phyloP scores from a whole-genome alignment of 2,113 vertebrate species.

The Phrynocephalus versicolor region DNA sequence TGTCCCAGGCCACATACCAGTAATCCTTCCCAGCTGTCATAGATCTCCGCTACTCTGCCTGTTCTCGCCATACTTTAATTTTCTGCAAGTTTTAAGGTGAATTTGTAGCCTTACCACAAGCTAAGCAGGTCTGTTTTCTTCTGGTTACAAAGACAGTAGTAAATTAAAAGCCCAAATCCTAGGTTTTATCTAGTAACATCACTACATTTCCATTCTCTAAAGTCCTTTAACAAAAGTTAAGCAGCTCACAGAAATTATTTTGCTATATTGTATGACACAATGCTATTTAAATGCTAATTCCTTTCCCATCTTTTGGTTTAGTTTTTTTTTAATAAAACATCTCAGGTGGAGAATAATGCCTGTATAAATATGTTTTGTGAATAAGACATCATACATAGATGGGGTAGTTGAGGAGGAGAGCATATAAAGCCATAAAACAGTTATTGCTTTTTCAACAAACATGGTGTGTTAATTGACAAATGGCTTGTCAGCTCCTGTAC shows the following conservation, averaged over 20 bases:
- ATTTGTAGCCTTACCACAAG: constrained; percentile 26
- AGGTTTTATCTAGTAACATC: constrained; percentile 18
- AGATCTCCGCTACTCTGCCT: neutral
- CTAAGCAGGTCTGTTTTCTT: neutral
- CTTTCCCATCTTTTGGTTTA: constrained; percentile 45
- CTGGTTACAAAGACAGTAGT: constrained; percentile 21
- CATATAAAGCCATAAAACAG: constrained; percentile 39
- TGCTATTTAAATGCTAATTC: constrained; percentile 64
- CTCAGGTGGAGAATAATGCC: constrained; percentile 52
- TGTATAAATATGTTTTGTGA: constrained; percentile 59
- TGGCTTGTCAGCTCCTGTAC: constrained; percentile 39
- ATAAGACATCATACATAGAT: constrained; percentile 25
- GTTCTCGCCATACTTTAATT: neutral
- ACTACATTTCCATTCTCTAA: constrained; percentile 49
- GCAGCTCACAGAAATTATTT: constrained; percentile 31
- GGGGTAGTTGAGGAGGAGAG: constrained; percentile 15
- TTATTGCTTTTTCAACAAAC: constrained; percentile 35
- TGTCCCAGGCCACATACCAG: neutral
- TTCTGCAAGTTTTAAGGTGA: neutral
- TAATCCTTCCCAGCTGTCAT: neutral
- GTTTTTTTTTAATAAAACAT: constrained; percentile 17
- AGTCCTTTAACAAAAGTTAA: constrained; percentile 53
- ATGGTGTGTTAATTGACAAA: constrained; percentile 46
- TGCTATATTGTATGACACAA: constrained; percentile 39
- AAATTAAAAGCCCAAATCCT: constrained; percentile 20